Evolutionary conservation across 1,140 invertebrate genomes (phyloP), one percentile per base, ranked within the genome.

Genomic region (Sycophila sp.): DNA sequence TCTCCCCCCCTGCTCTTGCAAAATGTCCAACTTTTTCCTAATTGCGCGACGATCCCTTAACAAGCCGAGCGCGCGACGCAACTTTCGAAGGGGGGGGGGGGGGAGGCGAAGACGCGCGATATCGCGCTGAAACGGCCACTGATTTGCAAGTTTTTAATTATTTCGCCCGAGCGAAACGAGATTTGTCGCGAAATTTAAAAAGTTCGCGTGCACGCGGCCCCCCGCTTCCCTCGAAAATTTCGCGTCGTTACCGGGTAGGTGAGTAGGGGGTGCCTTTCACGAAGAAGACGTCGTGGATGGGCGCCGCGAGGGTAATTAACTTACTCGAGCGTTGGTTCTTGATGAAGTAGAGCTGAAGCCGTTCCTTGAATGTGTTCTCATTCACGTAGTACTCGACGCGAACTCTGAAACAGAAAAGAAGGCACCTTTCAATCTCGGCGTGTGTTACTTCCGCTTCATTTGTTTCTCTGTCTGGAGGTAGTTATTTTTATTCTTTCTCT

Each of bases 301-400:
- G 24, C 58, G 55, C 69, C 66, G n/a, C 67, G 47, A 69, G 68
- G 58, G 64, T 80, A 77, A 74, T 77, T 75, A 86, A 95, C 96
- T 96, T 89, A 99, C 97, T 99, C 86, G 97, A 98, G 88, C 96
- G 92, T 89, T 98, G 96, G 88, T 99, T 99, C 87, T 98, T 98
- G 85, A 99, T 96, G 88, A 99, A 99, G 89, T 98, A 99, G 71
- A 98, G 90, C 88, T 99, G 97, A 78, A 99, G 92, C 85, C 96
- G 90, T 89, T 98, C 96, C 89, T 99, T 99, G 85, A 99, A 94
- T 82, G 96, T 98, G 84, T 98, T 98, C 88, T 99, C 97, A 89
- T 98, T 98, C 76, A 98, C 97, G 86, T 98, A 98, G 87, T 98
- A 99, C 87, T 99, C 97, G 77, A 99, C 97, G 69, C 96, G 94